These are phyloP conservation scores for Centroberyx gerrardi DNA, from an alignment of 2,797 vertebrate species.

Conservation along the genomic window DNA sequence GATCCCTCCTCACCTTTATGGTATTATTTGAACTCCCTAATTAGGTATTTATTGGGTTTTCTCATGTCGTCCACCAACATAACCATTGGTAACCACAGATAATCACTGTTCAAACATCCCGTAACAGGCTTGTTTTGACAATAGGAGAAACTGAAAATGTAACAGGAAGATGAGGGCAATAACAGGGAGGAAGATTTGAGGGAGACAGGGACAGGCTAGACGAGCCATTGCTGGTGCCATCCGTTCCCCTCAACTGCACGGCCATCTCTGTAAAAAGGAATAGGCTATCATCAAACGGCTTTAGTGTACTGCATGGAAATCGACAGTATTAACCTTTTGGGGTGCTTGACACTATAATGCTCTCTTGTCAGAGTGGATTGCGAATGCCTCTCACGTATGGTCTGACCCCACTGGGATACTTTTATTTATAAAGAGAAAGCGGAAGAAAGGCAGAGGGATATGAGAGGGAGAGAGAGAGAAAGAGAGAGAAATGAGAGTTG, in stretches of 20 bases:
- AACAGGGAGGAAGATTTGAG: background rate
- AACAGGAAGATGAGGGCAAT: background rate
- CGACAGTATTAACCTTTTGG: constrained; percentile 72
- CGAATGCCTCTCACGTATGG: constrained; percentile 44
- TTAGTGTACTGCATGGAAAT: constrained; percentile 51
- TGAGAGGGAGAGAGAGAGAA: constrained; percentile 1
- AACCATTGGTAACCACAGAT: constrained; percentile 1
- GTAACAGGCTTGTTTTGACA: background rate
- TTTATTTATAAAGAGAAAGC: constrained; percentile 56
- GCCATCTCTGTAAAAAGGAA: constrained; percentile 47
- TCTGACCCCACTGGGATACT: constrained; percentile 39
- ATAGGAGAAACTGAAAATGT: background rate
- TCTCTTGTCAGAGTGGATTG: constrained; percentile 53
- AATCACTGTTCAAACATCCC: background rate
- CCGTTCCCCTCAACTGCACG: constrained; percentile 21
- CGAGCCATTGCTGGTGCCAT: constrained; percentile 1
- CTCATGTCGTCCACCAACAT: constrained; percentile 8
- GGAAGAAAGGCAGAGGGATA: constrained; percentile 23
- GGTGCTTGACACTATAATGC: constrained; percentile 57
- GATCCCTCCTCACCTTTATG: background rate
- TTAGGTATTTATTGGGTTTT: constrained; percentile 8
- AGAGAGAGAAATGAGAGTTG: background rate
- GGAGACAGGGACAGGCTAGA: background rate
- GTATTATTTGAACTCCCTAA: background rate
- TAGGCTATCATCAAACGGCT: constrained; percentile 42